Percentiles rank a stretch among this genome's conserved stretches.
Evolutionary conservation across 1,140 invertebrate species (phyloP).

Genomic region (Zaprionus ornatus): DNA sequence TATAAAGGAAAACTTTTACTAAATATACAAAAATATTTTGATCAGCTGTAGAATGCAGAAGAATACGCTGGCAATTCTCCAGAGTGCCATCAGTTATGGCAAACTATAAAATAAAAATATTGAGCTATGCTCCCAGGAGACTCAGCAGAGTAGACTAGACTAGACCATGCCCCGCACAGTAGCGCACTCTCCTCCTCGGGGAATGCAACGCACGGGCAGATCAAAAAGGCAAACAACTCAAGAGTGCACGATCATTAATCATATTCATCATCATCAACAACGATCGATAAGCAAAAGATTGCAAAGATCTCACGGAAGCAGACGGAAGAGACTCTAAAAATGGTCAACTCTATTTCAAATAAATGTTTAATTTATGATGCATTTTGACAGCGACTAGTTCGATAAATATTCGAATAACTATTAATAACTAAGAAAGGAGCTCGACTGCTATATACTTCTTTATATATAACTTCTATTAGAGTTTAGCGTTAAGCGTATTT

Average conservation of each 20-base stretch:
- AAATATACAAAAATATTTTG: conserved; percentile 70
- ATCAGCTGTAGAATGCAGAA: conserved; percentile 22
- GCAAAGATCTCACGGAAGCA: conserved; percentile 65
- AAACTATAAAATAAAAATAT: conserved; percentile 20
- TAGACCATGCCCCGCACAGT: conserved; percentile 40
- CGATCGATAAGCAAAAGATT: conserved; percentile 33
- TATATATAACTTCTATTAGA: too few species aligned
- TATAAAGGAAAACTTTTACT: conserved; percentile 17
- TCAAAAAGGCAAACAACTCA: conserved; percentile 37
- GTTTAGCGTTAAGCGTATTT: too few species aligned
- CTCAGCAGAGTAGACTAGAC: neutral
- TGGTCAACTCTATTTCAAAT: conserved; percentile 4
- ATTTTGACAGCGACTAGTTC: conserved; percentile 63
- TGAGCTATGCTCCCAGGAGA: conserved; percentile 32
- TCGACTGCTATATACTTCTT: too few species aligned
- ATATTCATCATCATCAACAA: conserved; percentile 43
- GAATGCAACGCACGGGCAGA: conserved; percentile 23
- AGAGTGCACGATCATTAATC: conserved; percentile 65
- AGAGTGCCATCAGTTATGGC: conserved; percentile 57
- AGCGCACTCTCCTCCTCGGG: conserved; percentile 55
- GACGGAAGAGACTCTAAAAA: conserved; percentile 35
- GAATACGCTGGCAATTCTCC: conserved; percentile 30
- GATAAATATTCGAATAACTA: conserved; percentile 22
- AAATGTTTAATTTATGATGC: conserved; percentile 68
- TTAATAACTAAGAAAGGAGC: neutral